These are phyloP conservation scores for Plebejus argus DNA, from an alignment of 2,888 invertebrate species.

Conservation along the genomic window DNA sequence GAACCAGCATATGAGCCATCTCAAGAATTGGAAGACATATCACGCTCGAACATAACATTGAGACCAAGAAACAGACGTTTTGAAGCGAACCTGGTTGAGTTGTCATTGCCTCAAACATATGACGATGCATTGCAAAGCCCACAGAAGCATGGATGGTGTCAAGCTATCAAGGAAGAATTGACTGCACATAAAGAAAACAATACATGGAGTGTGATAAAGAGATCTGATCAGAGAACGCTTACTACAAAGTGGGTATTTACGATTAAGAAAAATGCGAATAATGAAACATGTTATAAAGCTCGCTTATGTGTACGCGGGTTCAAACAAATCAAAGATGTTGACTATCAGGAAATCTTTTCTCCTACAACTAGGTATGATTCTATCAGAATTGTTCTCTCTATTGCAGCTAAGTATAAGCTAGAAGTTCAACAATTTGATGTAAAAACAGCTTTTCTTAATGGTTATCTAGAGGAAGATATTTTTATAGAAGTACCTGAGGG, in stretches of 20 bases:
- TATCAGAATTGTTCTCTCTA: neutral
- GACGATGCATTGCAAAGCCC: constrained; percentile 43
- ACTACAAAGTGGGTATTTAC: constrained; percentile 45
- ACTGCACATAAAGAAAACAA: too few species aligned
- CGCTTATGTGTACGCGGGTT: constrained; percentile 43
- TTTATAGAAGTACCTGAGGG: constrained; percentile 43
- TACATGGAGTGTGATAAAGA: too few species aligned
- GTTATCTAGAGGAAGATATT: constrained; percentile 42
- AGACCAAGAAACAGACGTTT: neutral
- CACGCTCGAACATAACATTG: too few species aligned
- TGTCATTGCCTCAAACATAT: constrained; percentile 42
- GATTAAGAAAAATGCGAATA: constrained; percentile 39
- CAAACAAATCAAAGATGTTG: constrained; percentile 40
- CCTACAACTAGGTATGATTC: constrained; percentile 37
- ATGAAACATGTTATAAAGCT: constrained; percentile 38
- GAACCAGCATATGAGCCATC: too few species aligned
- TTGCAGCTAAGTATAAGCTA: constrained; percentile 37
- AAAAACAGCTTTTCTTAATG: constrained; percentile 46
- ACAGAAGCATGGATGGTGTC: constrained; percentile 38
- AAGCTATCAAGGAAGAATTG: constrained; percentile 42
- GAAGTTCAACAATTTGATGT: constrained; percentile 41
- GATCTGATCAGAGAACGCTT: constrained; percentile 35
- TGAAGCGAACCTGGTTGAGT: constrained; percentile 33
- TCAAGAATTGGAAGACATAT: too few species aligned
- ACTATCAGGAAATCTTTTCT: constrained; percentile 43